Conservation (phyloP, 1,140 invertebrate genomes). For the Cepaea nemoralis region DNA sequence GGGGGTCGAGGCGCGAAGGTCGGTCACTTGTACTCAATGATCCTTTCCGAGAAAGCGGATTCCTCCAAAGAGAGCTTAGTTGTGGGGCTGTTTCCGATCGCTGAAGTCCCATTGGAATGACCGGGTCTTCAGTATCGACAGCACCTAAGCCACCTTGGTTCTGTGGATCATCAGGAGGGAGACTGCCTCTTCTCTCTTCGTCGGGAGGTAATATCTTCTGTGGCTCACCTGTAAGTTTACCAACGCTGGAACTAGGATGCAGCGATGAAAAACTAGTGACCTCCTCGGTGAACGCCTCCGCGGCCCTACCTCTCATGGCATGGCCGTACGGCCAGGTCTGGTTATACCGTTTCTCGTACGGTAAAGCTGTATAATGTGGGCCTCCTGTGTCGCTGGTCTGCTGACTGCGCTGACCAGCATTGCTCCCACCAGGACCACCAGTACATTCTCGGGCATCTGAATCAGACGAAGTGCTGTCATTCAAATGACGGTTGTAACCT, state of each 20-base stretch:
- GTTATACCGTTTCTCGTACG: neutral
- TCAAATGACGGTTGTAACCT: neutral
- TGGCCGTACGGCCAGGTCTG: neutral
- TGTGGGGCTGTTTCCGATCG: constrained; percentile 26
- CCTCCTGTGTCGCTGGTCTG: neutral
- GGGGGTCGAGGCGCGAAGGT: constrained; percentile 63
- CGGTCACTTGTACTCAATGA: constrained; percentile 57
- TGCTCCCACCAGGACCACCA: neutral
- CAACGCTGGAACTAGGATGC: neutral
- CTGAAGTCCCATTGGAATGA: neutral
- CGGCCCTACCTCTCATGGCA: neutral
- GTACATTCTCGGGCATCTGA: neutral
- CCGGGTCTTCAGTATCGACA: too few relatives aligned
- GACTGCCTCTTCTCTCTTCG: neutral
- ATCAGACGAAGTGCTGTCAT: neutral
- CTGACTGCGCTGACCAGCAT: neutral
- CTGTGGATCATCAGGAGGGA: neutral
- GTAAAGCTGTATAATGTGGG: neutral
- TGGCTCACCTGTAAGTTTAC: neutral
- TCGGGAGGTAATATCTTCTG: neutral
- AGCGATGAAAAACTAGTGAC: constrained; percentile 6
- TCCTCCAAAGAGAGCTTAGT: neutral
- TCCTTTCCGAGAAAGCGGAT: neutral
- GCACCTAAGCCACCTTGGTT: neutral
- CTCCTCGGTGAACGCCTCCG: constrained; percentile 10